Evolutionary conservation across 2,113 vertebrate genomes (phyloP), one percentile per base, ranked within the genome.

Genomic region (Leucosticte australis): DNA sequence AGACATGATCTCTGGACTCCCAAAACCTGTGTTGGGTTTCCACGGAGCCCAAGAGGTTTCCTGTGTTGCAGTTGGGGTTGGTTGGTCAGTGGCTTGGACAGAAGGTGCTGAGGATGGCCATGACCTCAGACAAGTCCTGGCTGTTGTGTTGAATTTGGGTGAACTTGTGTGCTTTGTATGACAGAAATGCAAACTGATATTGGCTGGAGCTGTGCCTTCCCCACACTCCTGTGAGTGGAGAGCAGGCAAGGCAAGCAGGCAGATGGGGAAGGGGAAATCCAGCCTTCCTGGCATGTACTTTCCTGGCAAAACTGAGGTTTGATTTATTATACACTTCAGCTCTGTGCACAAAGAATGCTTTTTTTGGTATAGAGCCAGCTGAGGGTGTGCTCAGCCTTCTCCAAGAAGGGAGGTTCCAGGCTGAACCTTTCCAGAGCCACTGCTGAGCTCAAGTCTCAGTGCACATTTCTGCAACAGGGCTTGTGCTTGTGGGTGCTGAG

Each of bases 31-130:
- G 22, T 0, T 46, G 70, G 49, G 8, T 41, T 82, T 84, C 42
- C 24, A n/a, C 6, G 26, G 21, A 62, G 4, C 8, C 27, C 9
- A 26, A 23, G 35, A 53, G 11, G 19, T 14, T 67, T 44, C 11
- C 50, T 15, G 1, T 3, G 20, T 53, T 62, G 50, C 39, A 60
- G 19, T 4, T 0, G 0, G n/a, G 28, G 9, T 42, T 33, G 15
- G 3, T 11, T 41, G 35, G 30, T 18, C 0, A 0, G 28, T 47
- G 57, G 20, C 9, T 75, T 37, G 33, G 52, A 8, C 10, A 1
- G 15, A 33, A 57, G 28, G 31, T 5, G 1, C 1, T 14, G n/a
- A 57, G 31, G 70, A 2, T 33, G 62, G 6, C 26, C 2, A 3
- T 23, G 33, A 21, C 41, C 47, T 75, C 11, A 23, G 35, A 11